These are phyloP conservation scores for Brachypteracias leptosomus DNA, from an alignment of 2,113 vertebrate species.

Conservation along the genomic window DNA sequence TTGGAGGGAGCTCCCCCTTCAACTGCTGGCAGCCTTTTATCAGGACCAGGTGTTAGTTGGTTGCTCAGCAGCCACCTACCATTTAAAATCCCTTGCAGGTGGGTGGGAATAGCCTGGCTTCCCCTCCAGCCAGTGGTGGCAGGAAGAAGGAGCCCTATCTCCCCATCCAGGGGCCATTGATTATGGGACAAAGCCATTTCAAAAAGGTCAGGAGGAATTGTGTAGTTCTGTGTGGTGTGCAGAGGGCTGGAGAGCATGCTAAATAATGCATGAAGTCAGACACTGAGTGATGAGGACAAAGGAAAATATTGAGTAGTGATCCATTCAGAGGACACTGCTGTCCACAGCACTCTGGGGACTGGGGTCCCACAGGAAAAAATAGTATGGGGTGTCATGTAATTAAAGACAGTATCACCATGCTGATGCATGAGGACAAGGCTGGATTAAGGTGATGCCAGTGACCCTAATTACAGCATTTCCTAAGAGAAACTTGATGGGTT, in stretches of 20 bases:
- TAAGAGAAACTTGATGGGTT: neutral
- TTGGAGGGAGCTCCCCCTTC: neutral
- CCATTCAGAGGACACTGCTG: neutral
- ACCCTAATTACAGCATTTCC: neutral
- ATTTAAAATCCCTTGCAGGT: neutral
- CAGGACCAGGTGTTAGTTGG: neutral
- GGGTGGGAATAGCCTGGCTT: neutral
- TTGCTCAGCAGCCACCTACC: neutral
- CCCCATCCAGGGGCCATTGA: neutral
- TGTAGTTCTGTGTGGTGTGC: fast-evolving
- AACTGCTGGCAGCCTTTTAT: neutral
- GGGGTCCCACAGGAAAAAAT: neutral
- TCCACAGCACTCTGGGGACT: fast-evolving
- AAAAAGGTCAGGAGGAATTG: neutral
- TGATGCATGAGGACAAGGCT: neutral
- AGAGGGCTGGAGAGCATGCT: neutral
- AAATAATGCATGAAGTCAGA: constrained; percentile 58
- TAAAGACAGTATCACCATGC: neutral
- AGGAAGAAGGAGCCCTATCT: neutral
- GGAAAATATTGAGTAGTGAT: constrained; percentile 33
- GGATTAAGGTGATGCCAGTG: neutral
- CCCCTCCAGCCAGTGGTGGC: neutral
- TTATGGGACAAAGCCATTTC: neutral
- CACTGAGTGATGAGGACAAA: constrained; percentile 54
- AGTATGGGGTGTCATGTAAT: neutral